Conservation (phyloP, 1,140 invertebrate species). For the Leptopilina boulardi region DNA sequence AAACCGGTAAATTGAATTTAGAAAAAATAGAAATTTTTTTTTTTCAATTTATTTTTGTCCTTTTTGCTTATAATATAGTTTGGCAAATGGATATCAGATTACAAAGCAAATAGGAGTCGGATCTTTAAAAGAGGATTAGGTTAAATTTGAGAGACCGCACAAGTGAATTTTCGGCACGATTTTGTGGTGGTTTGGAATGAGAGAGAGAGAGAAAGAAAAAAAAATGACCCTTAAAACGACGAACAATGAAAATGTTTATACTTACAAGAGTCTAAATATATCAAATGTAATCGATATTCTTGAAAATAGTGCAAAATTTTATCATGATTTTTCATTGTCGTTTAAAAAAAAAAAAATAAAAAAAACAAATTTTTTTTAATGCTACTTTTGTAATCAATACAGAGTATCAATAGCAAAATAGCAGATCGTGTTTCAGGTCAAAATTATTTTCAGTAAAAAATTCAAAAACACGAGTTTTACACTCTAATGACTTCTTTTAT, state of each 20-base stretch:
- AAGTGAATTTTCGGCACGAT: background rate
- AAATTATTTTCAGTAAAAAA: background rate
- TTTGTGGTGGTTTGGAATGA: background rate
- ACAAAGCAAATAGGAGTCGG: slow-evolving; percentile 32
- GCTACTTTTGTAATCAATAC: background rate
- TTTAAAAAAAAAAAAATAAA: background rate
- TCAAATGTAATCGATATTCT: slow-evolving; percentile 56
- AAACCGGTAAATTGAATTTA: background rate
- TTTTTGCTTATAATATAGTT: background rate
- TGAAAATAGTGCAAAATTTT: too few species aligned
- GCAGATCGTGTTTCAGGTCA: background rate
- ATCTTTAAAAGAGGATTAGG: slow-evolving; percentile 48
- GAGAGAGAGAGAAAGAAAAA: slow-evolving; percentile 5
- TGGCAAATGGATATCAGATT: background rate
- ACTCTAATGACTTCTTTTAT: background rate
- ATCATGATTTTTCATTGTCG: background rate
- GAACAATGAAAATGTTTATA: slow-evolving; percentile 47
- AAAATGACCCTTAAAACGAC: slow-evolving; percentile 41
- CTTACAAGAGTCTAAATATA: slow-evolving; percentile 37
- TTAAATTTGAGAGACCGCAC: slow-evolving; percentile 46
- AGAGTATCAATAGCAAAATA: background rate
- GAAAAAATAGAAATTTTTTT: slow-evolving; percentile 36
- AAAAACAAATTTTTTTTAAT: background rate
- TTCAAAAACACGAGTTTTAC: slow-evolving; percentile 10
- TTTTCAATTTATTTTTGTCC: too few species aligned